These are phyloP conservation scores for Drosophila borealis DNA, from an alignment of 2,888 invertebrate genomes.

Conservation along the genomic window DNA sequence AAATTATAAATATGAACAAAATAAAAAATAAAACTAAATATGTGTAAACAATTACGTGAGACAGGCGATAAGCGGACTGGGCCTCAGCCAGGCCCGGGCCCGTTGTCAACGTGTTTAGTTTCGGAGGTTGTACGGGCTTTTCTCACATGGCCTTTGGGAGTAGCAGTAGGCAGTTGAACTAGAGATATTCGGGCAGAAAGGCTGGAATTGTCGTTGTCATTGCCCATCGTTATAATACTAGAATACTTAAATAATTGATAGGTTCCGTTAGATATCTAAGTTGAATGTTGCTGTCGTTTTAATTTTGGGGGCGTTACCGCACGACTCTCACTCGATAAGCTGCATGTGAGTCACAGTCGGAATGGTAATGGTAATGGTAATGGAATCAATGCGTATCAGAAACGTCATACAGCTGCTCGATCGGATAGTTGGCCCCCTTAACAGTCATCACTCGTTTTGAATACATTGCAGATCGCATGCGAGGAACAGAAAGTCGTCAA, in stretches of 20 bases:
- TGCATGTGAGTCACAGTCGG: slow-evolving; percentile 46
- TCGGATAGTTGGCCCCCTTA: slow-evolving; percentile 3
- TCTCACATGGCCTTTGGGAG: no score
- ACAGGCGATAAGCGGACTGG: slow-evolving; percentile 63
- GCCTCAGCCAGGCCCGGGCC: neutral
- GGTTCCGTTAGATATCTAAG: neutral
- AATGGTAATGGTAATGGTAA: slow-evolving; percentile 13
- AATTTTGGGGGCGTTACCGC: slow-evolving; percentile 44
- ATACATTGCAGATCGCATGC: slow-evolving; percentile 53
- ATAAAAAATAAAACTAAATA: slow-evolving; percentile 53
- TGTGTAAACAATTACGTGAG: slow-evolving; percentile 80
- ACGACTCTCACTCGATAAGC: slow-evolving; percentile 13
- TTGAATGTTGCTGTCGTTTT: neutral
- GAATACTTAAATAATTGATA: slow-evolving; percentile 11
- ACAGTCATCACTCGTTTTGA: slow-evolving; percentile 36
- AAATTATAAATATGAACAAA: slow-evolving; percentile 39
- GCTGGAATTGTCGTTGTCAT: neutral
- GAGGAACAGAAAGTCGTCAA: slow-evolving; percentile 51
- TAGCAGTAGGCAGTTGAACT: slow-evolving; percentile 12
- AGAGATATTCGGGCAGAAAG: slow-evolving; percentile 13
- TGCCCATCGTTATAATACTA: neutral
- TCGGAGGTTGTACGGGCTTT: neutral
- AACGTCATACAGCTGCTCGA: slow-evolving; percentile 50
- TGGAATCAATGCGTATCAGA: slow-evolving; percentile 60
- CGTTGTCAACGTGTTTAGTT: slow-evolving; percentile 13